These are phyloP conservation scores for Rhyzopertha dominica DNA, from an alignment of 1,140 invertebrate genomes.

Conservation along the genomic window DNA sequence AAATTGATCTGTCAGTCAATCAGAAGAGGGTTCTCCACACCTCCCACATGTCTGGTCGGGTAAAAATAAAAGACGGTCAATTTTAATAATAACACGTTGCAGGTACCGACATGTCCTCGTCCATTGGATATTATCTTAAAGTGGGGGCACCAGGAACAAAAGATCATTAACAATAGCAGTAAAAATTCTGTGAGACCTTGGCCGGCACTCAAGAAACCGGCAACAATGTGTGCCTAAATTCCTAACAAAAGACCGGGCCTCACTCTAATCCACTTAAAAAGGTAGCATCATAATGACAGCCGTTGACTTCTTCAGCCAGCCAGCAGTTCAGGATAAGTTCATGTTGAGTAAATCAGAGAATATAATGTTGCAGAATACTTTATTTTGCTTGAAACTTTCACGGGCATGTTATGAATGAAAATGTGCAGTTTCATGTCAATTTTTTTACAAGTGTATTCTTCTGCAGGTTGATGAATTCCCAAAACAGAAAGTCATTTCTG, in stretches of 20 bases:
- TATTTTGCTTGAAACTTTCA: too few relatives aligned
- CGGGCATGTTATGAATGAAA: too few relatives aligned
- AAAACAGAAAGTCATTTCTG: conserved; percentile 32
- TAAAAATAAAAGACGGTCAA: conserved; percentile 12
- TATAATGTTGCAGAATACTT: too few relatives aligned
- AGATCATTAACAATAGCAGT: conserved; percentile 23
- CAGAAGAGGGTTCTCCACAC: too few relatives aligned
- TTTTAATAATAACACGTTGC: conserved; percentile 15
- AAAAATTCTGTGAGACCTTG: conserved; percentile 20
- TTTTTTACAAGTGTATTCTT: too few relatives aligned
- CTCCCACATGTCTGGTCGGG: conserved; percentile 12
- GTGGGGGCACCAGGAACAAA: conserved; percentile 10
- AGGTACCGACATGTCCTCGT: conserved; percentile 8
- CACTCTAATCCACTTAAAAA: conserved; percentile 40
- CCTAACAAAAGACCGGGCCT: conserved; percentile 22
- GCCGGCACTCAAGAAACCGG: conserved; percentile 18
- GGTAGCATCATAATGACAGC: conserved; percentile 32
- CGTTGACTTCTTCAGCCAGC: conserved; percentile 24
- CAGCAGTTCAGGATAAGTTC: too few relatives aligned
- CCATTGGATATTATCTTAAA: conserved; percentile 23
- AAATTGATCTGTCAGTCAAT: too few relatives aligned
- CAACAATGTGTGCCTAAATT: conserved; percentile 28
- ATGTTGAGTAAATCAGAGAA: too few relatives aligned
- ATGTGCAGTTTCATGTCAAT: too few relatives aligned
- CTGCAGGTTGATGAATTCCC: conserved; percentile 5